These are phyloP conservation scores for Parazoanthus swiftii DNA, from an alignment of 92 coral and sea anemone genomes.

Conservation along the genomic window DNA sequence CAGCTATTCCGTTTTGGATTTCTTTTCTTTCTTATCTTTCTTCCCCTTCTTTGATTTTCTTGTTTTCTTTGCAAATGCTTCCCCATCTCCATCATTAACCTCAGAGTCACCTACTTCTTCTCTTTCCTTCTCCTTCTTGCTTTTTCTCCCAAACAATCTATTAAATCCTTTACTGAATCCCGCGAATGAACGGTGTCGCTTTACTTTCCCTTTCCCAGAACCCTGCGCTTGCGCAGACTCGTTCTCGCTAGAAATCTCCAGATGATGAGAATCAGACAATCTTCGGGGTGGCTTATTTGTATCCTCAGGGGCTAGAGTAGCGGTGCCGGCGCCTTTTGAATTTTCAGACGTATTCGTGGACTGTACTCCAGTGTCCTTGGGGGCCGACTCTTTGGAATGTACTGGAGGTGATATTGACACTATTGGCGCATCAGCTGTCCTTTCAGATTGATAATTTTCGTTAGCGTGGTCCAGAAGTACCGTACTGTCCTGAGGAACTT, in stretches of 20 bases:
- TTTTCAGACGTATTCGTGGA: not conserved
- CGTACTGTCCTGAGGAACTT: not conserved
- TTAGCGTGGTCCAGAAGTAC: not conserved
- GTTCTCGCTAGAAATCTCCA: slow-evolving; percentile 19
- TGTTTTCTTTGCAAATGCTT: not conserved
- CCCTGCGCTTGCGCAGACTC: slow-evolving; percentile 17
- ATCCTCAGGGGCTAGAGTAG: slow-evolving; percentile 1
- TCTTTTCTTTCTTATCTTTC: slow-evolving; percentile 1
- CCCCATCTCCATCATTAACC: slow-evolving; percentile 30
- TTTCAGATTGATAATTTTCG: not conserved
- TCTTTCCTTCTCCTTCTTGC: slow-evolving; percentile 44
- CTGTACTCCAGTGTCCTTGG: not conserved
- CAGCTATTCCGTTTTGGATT: slow-evolving; percentile 4
- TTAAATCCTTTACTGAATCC: slow-evolving; percentile 52
- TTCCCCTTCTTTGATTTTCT: slow-evolving; percentile 15
- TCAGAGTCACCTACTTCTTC: slow-evolving; percentile 24
- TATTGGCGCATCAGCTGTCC: not conserved
- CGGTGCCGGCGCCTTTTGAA: not conserved
- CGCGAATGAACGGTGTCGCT: slow-evolving; percentile 67
- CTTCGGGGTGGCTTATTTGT: slow-evolving; percentile 6
- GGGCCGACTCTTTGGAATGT: not conserved
- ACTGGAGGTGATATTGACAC: slow-evolving; percentile 1
- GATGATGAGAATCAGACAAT: slow-evolving; percentile 19
- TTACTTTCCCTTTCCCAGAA: slow-evolving; percentile 38
- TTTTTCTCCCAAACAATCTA: slow-evolving; percentile 61